Evolutionary conservation across 1,140 invertebrate genomes (phyloP), one percentile per base, ranked within the genome.

Genomic region (Onthophagus taurus): DNA sequence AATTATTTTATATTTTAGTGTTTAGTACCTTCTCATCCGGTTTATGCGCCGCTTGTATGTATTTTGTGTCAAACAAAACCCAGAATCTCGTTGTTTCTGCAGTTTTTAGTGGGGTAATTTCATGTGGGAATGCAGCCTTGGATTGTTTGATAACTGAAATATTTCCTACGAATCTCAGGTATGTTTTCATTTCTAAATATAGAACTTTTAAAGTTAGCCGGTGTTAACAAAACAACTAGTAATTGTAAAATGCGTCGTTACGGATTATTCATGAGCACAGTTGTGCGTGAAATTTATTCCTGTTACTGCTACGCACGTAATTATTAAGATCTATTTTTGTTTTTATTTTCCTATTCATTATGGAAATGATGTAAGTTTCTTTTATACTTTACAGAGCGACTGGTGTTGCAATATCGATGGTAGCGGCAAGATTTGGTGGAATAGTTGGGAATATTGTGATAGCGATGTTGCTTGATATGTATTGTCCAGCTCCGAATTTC

Each of bases 131-230:
- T 65, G 86, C 86, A 9, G 85, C 85, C 1, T 69, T 91, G 13
- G 86, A 89, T 68, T 89, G 86, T 66, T 75, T 90, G 45, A 88
- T 88, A 57, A 88, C 85, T 17, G 85, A 89, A 71, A 83, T 89
- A 46, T 89, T 89, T 62, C 85, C 85, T n/a, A 89, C 85, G 20
- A 83, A 85, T 69, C 69, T 89, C 53, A 69, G 78, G 77, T 80
- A 70, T 51, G 39, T 26, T 26, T n/a, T 7, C 24, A 26, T 26
- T 7, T 26, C 24, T 7, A 26, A 26, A 26, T 7, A 26, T 26
- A n/a, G 24, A 7, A 26, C n/a, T 26, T 26, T 26, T 26, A 26
- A 26, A 26, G n/a, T 26, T 26, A n/a, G 7, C 24, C 24, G 7
- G 24, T 26, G n/a, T n/a, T n/a, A n/a, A n/a, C n/a, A n/a, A n/a